Base-by-base conservation (phyloP, 2,888 invertebrate genomes). In the Harpagoxenus sublaevis region DNA sequence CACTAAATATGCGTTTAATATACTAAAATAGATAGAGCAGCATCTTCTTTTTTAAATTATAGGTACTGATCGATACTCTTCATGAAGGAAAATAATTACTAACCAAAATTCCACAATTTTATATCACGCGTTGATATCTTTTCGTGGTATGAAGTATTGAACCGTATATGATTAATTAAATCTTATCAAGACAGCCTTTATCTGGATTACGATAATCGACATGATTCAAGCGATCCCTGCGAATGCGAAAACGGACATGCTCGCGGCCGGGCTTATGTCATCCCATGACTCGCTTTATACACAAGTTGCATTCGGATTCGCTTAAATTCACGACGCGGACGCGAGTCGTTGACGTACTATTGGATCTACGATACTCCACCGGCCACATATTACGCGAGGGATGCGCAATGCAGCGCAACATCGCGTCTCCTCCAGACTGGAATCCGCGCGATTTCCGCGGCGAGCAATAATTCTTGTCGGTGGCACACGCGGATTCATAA, bases 401-500 rank as follows among this genome's bases (percentile, higher is more conserved):
- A 18, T 55, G 23, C 28, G 42, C 35, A 48, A 45, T 45, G 55
- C 23, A 28, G 31, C 39, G 35, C n/a, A 18, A 28, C 35, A n/a
- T 60, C 31, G n/a, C 18, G 31, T 48, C 48, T 48, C 45, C 18
- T 48, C 48, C 31, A 31, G 31, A 31, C 28, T 35, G 77, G 60
- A 83, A 79, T 79, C 23, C 51, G 53, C 51, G 57, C n/a, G 66
- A 60, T 68, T 66, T 78, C 28, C 83, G 78, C 77, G 53, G 53
- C 63, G 81, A 70, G 57, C 81, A 39, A 57, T 66, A 42, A 53
- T 48, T 62, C 68, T 83, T 83, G 51, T 53, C 51, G 63, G 31
- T 28, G 68, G 53, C 23, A 66, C 55, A 18, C 71, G 66, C 73
- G 57, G 82, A 85, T 85, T 83, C 78, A 74, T 79, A 84, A 79